Evolutionary conservation across 2,888 invertebrate genomes (phyloP).

Genomic region (Norana najaformis): DNA sequence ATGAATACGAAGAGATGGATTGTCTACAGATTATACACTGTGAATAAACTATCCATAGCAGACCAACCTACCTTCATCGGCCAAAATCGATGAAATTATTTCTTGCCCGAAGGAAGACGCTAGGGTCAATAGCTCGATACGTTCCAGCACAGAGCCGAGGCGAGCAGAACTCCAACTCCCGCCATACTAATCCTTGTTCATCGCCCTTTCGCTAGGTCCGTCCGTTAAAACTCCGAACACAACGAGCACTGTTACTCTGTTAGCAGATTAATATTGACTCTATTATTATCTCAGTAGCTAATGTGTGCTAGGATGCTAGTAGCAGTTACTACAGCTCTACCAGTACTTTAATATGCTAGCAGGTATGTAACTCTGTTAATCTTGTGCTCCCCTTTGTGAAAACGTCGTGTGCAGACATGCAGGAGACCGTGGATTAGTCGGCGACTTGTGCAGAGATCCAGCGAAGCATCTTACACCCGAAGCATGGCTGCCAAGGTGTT

Average conservation of each 20-base stretch:
- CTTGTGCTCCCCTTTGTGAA: neutral
- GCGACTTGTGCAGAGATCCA: neutral
- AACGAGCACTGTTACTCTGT: neutral
- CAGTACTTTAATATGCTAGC: neutral
- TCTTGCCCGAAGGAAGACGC: neutral
- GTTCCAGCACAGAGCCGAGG: neutral
- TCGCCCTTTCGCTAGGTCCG: neutral
- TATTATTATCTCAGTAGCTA: neutral
- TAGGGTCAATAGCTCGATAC: too few species aligned
- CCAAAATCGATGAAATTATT: neutral
- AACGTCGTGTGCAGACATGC: neutral
- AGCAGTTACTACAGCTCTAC: too few species aligned
- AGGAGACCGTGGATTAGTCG: neutral
- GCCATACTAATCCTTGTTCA: neutral
- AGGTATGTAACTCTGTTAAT: neutral
- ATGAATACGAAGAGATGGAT: neutral
- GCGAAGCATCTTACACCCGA: neutral
- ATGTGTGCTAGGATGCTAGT: too few species aligned
- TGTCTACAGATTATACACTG: neutral
- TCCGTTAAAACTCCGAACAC: neutral
- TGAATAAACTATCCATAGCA: neutral
- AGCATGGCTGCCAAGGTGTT: neutral
- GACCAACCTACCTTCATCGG: conserved; percentile 13
- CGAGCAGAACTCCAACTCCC: neutral
- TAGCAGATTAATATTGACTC: neutral